Evolutionary conservation across 2,113 vertebrate species (phyloP).

Genomic region (Ceyx melanurus): DNA sequence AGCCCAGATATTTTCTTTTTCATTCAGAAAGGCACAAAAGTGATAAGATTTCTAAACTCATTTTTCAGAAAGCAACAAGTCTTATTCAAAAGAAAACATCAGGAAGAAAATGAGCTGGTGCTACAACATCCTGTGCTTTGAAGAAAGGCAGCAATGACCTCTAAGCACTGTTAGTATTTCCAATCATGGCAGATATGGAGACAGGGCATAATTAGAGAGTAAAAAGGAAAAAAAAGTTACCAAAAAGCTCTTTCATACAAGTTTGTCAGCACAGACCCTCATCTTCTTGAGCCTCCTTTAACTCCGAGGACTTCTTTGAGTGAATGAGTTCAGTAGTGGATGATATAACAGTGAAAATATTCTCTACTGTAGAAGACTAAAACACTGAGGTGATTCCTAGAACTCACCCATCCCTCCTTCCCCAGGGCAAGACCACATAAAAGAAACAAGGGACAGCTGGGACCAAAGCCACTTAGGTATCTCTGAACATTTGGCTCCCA

Average conservation of each 20-base stretch:
- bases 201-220: not conserved
- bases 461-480: not conserved
- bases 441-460: constrained; percentile 24
- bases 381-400: constrained; percentile 7
- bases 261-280: not conserved
- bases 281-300: not conserved
- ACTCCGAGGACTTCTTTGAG: not conserved
- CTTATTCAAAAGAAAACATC: not conserved
- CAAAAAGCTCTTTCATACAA: not conserved
- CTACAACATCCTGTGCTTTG: not conserved
- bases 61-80: not conserved
- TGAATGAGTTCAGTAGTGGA: not conserved
- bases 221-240: not conserved
- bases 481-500: constrained; percentile 52
- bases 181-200: not conserved
- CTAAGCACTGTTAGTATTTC: not conserved
- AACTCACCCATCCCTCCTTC: not conserved
- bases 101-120: not conserved
- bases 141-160: not conserved
- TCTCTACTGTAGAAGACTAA: not conserved
- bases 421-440: constrained; percentile 12
- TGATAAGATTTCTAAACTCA: rapidly evolving
- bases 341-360: constrained; percentile 7
- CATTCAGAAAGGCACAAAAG: not conserved
- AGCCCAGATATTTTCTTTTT: not conserved